Conservation (phyloP, 2,113 vertebrate genomes). For the Machaerirhynchus nigripectus region DNA sequence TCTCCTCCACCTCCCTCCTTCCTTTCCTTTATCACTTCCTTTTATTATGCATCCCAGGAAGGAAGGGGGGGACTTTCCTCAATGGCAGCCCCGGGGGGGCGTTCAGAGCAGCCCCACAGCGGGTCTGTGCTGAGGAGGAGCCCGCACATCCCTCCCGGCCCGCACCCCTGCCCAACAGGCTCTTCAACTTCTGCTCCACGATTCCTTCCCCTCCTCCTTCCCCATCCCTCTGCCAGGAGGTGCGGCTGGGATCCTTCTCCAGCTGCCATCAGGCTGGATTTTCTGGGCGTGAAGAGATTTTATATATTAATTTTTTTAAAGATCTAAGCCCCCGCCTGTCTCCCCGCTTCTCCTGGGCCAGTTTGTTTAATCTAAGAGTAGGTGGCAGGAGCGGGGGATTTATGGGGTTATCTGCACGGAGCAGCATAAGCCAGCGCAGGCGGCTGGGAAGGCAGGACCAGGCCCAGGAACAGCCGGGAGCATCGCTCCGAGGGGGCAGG, state of each 20-base stretch:
- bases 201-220: not conserved
- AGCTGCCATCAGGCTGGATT: constrained; percentile 2
- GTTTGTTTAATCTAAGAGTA: constrained; percentile 34
- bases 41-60: constrained; percentile 54
- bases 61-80: constrained; percentile 13
- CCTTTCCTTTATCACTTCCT: constrained; percentile 51
- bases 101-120: not conserved
- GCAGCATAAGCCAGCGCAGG: not conserved
- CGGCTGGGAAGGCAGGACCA: not conserved
- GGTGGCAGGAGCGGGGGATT: constrained; percentile 27
- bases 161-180: constrained; percentile 22
- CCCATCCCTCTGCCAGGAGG: constrained; percentile 19
- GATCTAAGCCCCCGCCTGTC: not conserved
- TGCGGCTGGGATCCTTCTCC: constrained; percentile 5
- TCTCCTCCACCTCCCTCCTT: constrained; percentile 34
- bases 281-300: constrained; percentile 8
- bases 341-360: not conserved
- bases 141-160: not conserved
- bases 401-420: not conserved
- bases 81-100: not conserved
- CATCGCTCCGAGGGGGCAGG: not conserved
- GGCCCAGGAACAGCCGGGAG: not conserved
- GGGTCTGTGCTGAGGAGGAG: not conserved
- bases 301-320: not conserved
- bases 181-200: constrained; percentile 53